phyloP scores from a whole-genome alignment of 2,888 invertebrate species.

The Zaprionus obscuricornis region DNA sequence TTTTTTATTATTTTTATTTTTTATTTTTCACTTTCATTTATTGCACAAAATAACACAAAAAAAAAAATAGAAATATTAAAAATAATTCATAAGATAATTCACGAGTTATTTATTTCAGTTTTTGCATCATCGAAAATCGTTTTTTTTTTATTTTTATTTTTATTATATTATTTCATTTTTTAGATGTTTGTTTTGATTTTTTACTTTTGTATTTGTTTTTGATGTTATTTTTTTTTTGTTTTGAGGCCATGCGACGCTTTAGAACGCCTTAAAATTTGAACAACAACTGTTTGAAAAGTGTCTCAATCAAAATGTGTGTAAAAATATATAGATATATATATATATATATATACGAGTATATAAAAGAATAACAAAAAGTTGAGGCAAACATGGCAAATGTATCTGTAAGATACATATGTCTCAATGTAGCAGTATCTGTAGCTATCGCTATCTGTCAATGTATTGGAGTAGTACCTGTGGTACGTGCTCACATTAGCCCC shows the following conservation, averaged over 20 bases:
- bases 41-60: no score
- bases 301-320: conserved; percentile 4
- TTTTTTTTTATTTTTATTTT: conserved; percentile 14
- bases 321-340: not conserved
- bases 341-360: not conserved
- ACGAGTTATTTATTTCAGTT: no score
- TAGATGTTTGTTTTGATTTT: no score
- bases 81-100: no score
- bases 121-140: no score
- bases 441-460: conserved; percentile 8
- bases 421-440: conserved; percentile 83
- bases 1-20: no score
- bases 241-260: conserved; percentile 25
- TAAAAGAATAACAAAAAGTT: no score
- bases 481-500: conserved; percentile 21
- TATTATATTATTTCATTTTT: conserved; percentile 7
- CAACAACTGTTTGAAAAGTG: conserved; percentile 43
- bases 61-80: no score
- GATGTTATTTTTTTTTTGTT: not conserved
- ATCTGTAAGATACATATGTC: conserved; percentile 36
- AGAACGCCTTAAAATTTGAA: conserved; percentile 33
- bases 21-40: no score
- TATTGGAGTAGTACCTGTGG: conserved; percentile 11
- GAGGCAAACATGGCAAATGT: not conserved
- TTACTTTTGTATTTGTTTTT: conserved; percentile 3